phyloP scores from a whole-genome alignment of 2,797 vertebrate species.

The Sylvilagus floridanus region DNA sequence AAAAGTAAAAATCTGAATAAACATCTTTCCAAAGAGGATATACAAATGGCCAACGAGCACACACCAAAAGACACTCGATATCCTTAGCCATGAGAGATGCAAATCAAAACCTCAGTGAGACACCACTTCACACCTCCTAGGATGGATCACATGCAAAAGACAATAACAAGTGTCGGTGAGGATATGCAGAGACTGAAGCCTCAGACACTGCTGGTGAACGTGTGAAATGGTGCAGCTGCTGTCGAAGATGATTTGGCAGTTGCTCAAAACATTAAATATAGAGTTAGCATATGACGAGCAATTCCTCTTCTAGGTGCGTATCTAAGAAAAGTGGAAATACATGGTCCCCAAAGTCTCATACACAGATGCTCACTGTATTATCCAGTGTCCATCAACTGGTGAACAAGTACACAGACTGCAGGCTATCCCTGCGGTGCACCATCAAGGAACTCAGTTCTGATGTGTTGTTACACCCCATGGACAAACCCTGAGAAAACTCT shows the following conservation, averaged over 20 bases:
- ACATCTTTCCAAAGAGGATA: not conserved
- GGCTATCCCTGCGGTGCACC: not conserved
- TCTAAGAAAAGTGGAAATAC: not conserved
- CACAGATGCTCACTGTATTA: not conserved
- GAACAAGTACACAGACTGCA: not conserved
- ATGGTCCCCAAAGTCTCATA: not conserved
- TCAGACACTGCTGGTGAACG: not conserved
- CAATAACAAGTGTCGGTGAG: too few relatives aligned
- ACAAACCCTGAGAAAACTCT: not conserved
- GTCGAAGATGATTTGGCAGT: not conserved
- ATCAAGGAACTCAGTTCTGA: not conserved
- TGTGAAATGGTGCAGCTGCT: not conserved
- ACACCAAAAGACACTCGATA: not conserved
- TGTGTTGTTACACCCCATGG: not conserved
- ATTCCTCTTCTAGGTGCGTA: not conserved
- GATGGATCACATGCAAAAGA: not conserved
- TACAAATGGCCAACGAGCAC: not conserved
- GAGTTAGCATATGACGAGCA: not conserved
- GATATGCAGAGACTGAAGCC: not conserved
- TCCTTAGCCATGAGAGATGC: not conserved
- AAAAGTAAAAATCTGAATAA: slow-evolving; percentile 19
- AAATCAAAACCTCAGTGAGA: not conserved
- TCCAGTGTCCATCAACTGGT: not conserved
- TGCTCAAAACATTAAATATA: not conserved
- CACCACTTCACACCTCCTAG: not conserved